phyloP scores from a whole-genome alignment of 2,797 vertebrate species.

The Helostoma temminkii region DNA sequence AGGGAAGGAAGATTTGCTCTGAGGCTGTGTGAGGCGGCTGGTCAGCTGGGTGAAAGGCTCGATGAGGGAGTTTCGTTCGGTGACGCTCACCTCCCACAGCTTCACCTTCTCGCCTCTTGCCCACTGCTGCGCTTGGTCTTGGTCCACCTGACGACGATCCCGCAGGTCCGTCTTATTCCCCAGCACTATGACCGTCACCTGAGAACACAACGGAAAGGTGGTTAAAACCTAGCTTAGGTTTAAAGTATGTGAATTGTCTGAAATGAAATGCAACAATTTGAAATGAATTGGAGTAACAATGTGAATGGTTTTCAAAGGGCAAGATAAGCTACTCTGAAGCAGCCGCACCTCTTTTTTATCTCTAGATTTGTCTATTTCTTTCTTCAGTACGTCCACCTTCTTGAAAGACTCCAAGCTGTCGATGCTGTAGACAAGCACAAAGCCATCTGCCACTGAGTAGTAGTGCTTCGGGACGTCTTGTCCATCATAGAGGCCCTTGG shows the following conservation, averaged over 20 bases:
- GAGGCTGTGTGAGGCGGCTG: constrained; percentile 94
- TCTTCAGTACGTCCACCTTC: constrained; percentile 92
- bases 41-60: constrained; percentile 95
- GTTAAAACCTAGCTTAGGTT: not conserved
- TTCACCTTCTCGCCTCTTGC: constrained; percentile 92
- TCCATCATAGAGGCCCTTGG: constrained; percentile 89
- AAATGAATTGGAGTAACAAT: too few species aligned
- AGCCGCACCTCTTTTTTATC: constrained; percentile 93
- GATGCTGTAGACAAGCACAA: constrained; percentile 94
- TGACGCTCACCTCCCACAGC: constrained; percentile 95
- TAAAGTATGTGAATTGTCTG: too few species aligned
- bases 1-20: constrained; percentile 95
- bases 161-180: constrained; percentile 94
- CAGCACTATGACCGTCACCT: constrained; percentile 93
- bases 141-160: constrained; percentile 91
- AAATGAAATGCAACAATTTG: too few species aligned
- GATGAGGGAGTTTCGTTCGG: constrained; percentile 89
- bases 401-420: constrained; percentile 94
- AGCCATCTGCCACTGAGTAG: constrained; percentile 92
- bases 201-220: not conserved
- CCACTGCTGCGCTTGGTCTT: constrained; percentile 93
- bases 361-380: constrained; percentile 92
- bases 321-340: constrained; percentile 1
- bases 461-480: constrained; percentile 94
- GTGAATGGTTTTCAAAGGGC: not conserved